Evolutionary conservation across 2,888 invertebrate species (phyloP).

Genomic region (Elmis aenea): DNA sequence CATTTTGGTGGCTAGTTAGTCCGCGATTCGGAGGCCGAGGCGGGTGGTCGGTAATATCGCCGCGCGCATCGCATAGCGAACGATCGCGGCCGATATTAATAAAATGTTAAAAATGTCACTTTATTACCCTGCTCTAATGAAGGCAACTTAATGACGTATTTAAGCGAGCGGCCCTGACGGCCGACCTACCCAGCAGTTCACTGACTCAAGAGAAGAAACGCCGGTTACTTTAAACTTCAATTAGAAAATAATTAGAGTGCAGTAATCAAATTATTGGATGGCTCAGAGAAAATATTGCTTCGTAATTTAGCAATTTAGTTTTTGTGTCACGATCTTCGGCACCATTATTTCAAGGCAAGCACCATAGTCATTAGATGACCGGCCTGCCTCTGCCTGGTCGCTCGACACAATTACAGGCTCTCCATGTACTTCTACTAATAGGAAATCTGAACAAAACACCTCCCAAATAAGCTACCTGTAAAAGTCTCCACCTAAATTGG

Average conservation of each 20-base stretch:
- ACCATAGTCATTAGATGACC: slow-evolving; percentile 17
- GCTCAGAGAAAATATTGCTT: slow-evolving; percentile 35
- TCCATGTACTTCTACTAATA: slow-evolving; percentile 19
- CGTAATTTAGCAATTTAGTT: slow-evolving; percentile 41
- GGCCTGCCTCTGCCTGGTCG: slow-evolving; percentile 4
- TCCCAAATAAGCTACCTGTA: slow-evolving; percentile 17
- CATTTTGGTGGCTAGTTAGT: slow-evolving; percentile 15
- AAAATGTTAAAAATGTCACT: slow-evolving; percentile 30
- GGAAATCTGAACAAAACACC: slow-evolving; percentile 20
- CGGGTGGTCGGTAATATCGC: slow-evolving; percentile 21
- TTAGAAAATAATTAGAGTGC: slow-evolving; percentile 36
- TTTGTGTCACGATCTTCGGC: slow-evolving; percentile 28
- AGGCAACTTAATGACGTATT: slow-evolving; percentile 16
- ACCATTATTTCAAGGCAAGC: slow-evolving; percentile 23
- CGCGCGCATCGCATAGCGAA: slow-evolving; percentile 14
- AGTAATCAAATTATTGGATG: slow-evolving; percentile 37
- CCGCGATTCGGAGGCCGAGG: slow-evolving; percentile 19
- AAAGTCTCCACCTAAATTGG: slow-evolving; percentile 18
- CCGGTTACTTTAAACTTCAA: slow-evolving; percentile 26
- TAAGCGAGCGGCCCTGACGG: slow-evolving; percentile 12
- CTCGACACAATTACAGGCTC: slow-evolving; percentile 19
- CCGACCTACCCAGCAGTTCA: slow-evolving; percentile 7
- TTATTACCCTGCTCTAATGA: slow-evolving; percentile 20
- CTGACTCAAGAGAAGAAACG: slow-evolving; percentile 7
- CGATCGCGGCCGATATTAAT: slow-evolving; percentile 23